Percentiles rank a stretch among this genome's conserved stretches.
phyloP scores from a whole-genome alignment of 35 echinoderm and acorn worm species.

The Hemicentrotus pulcherrimus region DNA sequence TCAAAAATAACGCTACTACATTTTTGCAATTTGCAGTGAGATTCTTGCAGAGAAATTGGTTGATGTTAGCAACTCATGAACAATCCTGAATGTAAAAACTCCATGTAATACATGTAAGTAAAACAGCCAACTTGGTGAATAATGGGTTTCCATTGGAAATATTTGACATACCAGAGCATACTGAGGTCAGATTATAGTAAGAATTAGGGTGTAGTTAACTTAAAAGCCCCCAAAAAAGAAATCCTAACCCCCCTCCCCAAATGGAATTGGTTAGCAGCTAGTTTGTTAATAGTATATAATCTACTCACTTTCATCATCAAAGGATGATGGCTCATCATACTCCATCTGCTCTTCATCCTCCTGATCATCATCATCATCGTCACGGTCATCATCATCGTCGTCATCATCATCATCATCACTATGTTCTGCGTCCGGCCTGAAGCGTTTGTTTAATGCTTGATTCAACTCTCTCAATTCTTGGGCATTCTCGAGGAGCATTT shows the following conservation, averaged over 20 bases:
- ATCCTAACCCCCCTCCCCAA: too few species aligned
- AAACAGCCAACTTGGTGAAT: neutral
- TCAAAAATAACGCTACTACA: neutral
- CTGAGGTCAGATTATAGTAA: too few species aligned
- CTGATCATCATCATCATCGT: slow-evolving; percentile 40
- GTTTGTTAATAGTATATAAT: neutral
- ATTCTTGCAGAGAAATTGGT: too few species aligned
- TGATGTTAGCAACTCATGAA: too few species aligned
- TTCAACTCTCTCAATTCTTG: slow-evolving; percentile 47
- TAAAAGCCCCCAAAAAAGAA: neutral
- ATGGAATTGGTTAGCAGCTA: too few species aligned
- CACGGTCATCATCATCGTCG: neutral
- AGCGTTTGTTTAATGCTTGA: neutral
- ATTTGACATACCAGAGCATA: neutral
- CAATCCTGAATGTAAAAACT: too few species aligned
- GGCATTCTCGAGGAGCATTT: slow-evolving; percentile 5
- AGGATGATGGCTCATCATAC: neutral
- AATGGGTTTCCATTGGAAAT: neutral
- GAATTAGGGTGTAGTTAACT: too few species aligned
- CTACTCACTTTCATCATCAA: slow-evolving; percentile 36
- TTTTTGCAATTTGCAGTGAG: neutral
- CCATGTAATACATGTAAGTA: neutral
- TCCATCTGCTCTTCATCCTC: neutral
- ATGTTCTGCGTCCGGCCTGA: neutral
- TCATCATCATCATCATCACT: neutral